Conservation (phyloP, 1,140 invertebrate genomes). For the Pogonognathellus flavescens region DNA sequence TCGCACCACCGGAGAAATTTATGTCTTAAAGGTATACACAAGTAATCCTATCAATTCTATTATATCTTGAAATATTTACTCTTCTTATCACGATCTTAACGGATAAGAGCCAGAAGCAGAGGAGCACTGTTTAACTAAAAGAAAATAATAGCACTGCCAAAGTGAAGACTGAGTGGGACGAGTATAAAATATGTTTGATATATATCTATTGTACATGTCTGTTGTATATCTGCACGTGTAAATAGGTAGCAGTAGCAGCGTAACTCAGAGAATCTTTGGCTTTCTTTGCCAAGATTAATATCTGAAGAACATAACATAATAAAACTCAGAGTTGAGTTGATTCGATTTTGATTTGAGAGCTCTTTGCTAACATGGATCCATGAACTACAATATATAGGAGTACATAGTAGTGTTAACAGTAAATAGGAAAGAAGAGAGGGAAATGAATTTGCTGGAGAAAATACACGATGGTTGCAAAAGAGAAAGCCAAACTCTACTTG, state of each 20-base stretch:
- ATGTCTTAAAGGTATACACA: conserved; percentile 85
- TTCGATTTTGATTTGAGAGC: conserved; percentile 39
- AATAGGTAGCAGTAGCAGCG: too few species aligned
- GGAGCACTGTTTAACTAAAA: background rate
- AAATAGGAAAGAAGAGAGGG: background rate
- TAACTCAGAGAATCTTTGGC: too few species aligned
- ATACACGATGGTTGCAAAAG: background rate
- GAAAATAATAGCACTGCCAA: background rate
- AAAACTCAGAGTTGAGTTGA: conserved; percentile 34
- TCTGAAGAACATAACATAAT: conserved; percentile 36
- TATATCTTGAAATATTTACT: conserved; percentile 30
- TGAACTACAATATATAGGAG: too few species aligned
- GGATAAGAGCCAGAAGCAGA: background rate
- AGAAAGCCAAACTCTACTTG: conserved; percentile 65
- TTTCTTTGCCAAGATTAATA: conserved; percentile 16
- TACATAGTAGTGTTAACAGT: background rate
- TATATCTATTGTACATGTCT: too few species aligned
- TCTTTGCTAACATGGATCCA: background rate
- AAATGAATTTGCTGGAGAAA: conserved; percentile 19
- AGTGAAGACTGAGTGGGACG: background rate
- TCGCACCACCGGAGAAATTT: conserved; percentile 79
- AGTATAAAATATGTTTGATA: too few species aligned
- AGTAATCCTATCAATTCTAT: conserved; percentile 33
- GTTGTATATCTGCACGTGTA: too few species aligned
- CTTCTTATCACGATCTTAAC: conserved; percentile 6